Conservation (phyloP, 2,888 invertebrate genomes). For the Caradrina clavipalpis region DNA sequence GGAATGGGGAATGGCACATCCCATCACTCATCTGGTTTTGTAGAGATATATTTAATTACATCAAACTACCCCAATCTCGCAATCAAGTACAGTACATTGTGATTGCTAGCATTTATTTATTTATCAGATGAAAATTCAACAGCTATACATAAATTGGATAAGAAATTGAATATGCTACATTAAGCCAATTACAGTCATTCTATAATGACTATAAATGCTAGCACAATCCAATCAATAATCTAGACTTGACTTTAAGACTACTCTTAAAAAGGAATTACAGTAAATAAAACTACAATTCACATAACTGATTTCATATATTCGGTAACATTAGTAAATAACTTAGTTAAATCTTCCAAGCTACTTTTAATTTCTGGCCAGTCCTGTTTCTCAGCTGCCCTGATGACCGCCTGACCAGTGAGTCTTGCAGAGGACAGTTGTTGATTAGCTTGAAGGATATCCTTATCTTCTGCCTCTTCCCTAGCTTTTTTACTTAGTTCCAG, state of each 20-base stretch:
- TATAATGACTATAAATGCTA: no score
- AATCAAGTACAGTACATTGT: neutral
- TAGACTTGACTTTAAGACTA: no score
- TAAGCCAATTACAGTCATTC: no score
- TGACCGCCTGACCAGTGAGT: slow-evolving; percentile 90
- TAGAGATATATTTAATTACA: no score
- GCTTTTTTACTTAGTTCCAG: slow-evolving; percentile 91
- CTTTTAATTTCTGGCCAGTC: slow-evolving; percentile 83
- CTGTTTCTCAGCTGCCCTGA: slow-evolving; percentile 86
- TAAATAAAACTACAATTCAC: slow-evolving; percentile 69
- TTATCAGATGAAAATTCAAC: no score
- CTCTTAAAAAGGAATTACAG: neutral
- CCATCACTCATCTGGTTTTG: no score
- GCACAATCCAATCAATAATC: no score
- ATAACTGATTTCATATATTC: slow-evolving; percentile 86
- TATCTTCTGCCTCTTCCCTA: slow-evolving; percentile 82
- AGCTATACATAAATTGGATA: no score
- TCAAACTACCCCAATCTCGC: no score
- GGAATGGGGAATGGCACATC: no score
- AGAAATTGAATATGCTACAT: no score
- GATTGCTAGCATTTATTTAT: no score
- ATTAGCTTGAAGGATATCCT: slow-evolving; percentile 88
- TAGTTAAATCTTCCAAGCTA: slow-evolving; percentile 76
- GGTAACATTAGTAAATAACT: slow-evolving; percentile 76
- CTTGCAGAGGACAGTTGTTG: slow-evolving; percentile 91